Percentiles rank a stretch among this genome's conserved stretches.
Conservation (phyloP, 2,797 vertebrate genomes). For the Microctenopoma stevenorrisi region DNA sequence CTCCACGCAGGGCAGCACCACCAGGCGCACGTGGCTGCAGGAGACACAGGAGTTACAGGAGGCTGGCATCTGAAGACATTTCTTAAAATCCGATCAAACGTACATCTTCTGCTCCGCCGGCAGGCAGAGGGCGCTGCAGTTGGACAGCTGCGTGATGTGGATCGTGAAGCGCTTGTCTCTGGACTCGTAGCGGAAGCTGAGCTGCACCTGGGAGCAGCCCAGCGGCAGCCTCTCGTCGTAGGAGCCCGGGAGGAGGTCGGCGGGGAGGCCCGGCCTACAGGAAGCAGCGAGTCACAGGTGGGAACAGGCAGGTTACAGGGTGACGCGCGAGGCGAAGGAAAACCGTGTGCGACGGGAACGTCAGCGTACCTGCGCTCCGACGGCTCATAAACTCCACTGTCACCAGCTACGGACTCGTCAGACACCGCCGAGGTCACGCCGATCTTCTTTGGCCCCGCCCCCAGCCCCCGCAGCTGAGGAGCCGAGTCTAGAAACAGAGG, state of each 20-base stretch:
- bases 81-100: slow-evolving; percentile 40
- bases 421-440: slow-evolving; percentile 95
- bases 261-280: slow-evolving; percentile 80
- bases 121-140: slow-evolving; percentile 85
- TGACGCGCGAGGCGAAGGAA: too few species aligned
- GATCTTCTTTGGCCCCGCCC: slow-evolving; percentile 83
- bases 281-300: not conserved
- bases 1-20: slow-evolving; percentile 91
- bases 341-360: too few species aligned
- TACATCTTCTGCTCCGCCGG: slow-evolving; percentile 90
- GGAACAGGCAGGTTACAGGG: too few species aligned
- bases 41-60: not conserved
- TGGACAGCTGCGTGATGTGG: slow-evolving; percentile 88
- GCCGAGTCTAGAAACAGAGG: slow-evolving; percentile 56
- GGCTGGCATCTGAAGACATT: too few species aligned
- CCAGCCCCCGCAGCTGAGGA: slow-evolving; percentile 67
- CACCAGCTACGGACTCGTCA: slow-evolving; percentile 95
- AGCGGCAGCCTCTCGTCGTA: slow-evolving; percentile 82
- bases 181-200: slow-evolving; percentile 92
- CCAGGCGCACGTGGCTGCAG: slow-evolving; percentile 89
- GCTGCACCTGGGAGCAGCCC: slow-evolving; percentile 89
- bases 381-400: slow-evolving; percentile 95
- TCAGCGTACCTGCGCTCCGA: slow-evolving; percentile 87
- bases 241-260: slow-evolving; percentile 82
- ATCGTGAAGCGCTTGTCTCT: slow-evolving; percentile 92